These are phyloP conservation scores for Erynnis tages DNA, from an alignment of 2,888 invertebrate species.

Conservation along the genomic window DNA sequence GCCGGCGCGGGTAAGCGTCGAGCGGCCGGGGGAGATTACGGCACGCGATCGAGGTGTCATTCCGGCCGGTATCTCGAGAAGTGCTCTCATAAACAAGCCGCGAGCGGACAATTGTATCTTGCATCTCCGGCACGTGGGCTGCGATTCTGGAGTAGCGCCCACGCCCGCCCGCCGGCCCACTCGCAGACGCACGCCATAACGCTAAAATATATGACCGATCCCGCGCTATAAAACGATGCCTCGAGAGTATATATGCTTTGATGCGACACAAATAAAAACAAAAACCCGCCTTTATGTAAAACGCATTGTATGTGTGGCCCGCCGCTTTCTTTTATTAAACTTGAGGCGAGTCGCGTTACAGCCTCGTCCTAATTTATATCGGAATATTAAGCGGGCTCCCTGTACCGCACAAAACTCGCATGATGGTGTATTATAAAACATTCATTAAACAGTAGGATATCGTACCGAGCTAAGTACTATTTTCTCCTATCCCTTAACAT, in stretches of 20 bases:
- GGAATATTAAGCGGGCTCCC: slow-evolving; percentile 5
- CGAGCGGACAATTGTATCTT: slow-evolving; percentile 68
- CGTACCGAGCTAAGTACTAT: too few relatives aligned
- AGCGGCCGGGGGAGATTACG: slow-evolving; percentile 41
- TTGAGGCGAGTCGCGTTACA: slow-evolving; percentile 8
- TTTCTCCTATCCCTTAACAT: not conserved
- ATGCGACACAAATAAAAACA: slow-evolving; percentile 64
- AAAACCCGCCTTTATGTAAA: slow-evolving; percentile 61
- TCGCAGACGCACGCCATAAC: slow-evolving; percentile 53
- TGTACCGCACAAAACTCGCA: slow-evolving; percentile 1
- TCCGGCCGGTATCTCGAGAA: slow-evolving; percentile 55
- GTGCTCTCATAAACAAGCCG: slow-evolving; percentile 68
- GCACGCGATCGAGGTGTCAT: slow-evolving; percentile 63
- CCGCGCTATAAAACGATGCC: slow-evolving; percentile 63
- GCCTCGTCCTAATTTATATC: slow-evolving; percentile 18
- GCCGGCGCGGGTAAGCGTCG: too few relatives aligned
- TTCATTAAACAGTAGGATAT: too few relatives aligned
- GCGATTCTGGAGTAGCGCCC: slow-evolving; percentile 75
- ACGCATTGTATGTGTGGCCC: slow-evolving; percentile 58
- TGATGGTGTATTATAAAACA: slow-evolving; percentile 10
- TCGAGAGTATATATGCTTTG: slow-evolving; percentile 61
- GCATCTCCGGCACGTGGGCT: slow-evolving; percentile 63
- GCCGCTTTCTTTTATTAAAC: slow-evolving; percentile 34
- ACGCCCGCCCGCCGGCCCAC: slow-evolving; percentile 48
- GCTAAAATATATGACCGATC: slow-evolving; percentile 63